Evolutionary conservation across 1,140 invertebrate species (phyloP).

Genomic region (Pantala flavescens): DNA sequence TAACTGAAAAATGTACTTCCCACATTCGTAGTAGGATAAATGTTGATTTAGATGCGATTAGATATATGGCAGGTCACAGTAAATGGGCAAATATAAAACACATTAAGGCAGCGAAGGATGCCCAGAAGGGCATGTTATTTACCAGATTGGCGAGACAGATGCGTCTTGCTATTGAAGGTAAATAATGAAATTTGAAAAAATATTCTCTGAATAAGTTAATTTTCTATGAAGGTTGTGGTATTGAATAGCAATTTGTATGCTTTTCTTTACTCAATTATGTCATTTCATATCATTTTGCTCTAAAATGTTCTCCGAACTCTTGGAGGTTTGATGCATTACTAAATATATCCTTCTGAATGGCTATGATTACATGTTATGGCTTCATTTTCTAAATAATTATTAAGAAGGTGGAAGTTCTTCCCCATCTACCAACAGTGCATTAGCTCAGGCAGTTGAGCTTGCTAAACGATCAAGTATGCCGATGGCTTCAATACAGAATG

Average conservation of each 20-base stretch:
- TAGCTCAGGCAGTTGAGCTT: neutral
- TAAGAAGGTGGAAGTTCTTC: neutral
- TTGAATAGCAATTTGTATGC: too few species aligned
- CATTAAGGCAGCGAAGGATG: constrained; percentile 32
- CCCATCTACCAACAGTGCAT: neutral
- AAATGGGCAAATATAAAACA: constrained; percentile 38
- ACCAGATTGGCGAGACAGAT: constrained; percentile 20
- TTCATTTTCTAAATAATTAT: neutral
- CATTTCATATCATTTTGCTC: too few species aligned
- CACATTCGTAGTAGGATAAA: too few species aligned
- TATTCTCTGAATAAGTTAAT: neutral
- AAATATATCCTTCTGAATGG: too few species aligned
- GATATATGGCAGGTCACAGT: constrained; percentile 30
- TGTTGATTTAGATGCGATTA: too few species aligned
- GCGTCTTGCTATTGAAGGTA: neutral
- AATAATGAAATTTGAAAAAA: neutral
- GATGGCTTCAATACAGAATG: neutral
- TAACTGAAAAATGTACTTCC: too few species aligned
- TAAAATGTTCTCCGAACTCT: too few species aligned
- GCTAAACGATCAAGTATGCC: neutral
- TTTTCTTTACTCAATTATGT: too few species aligned
- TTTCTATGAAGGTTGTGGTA: too few species aligned
- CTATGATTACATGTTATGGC: neutral
- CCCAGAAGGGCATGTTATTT: constrained; percentile 24
- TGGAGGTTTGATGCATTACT: too few species aligned